A percentile compares a stretch with the other conserved stretches of the same genome.
Conservation (phyloP, 1,140 invertebrate species). For the Grapholita molesta region DNA sequence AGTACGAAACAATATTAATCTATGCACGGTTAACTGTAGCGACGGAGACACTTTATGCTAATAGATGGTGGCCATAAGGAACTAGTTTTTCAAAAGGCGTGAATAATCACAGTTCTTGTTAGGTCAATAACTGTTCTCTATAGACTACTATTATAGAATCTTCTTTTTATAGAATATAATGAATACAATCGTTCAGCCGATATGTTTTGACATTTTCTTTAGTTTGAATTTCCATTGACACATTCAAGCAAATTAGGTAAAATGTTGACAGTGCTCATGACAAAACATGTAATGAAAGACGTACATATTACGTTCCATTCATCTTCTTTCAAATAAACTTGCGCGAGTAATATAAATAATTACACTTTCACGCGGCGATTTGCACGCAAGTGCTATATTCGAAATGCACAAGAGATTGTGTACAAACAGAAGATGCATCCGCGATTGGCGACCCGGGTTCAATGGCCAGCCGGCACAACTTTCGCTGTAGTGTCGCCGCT, state of each 20-base stretch:
- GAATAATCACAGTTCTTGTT: background rate
- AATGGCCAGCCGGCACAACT: constrained; percentile 37
- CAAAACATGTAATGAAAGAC: background rate
- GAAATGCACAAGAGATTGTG: constrained; percentile 42
- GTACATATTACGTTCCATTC: background rate
- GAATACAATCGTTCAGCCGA: background rate
- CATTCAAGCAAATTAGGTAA: background rate
- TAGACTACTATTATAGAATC: background rate
- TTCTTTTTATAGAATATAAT: background rate
- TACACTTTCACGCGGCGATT: constrained; percentile 15
- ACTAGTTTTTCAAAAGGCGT: constrained; percentile 8
- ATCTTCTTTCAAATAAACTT: background rate
- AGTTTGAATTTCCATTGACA: background rate
- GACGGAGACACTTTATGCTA: constrained; percentile 17
- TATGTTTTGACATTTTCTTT: background rate
- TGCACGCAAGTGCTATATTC: constrained; percentile 42
- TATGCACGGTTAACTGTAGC: constrained; percentile 18
- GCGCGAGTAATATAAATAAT: constrained; percentile 7
- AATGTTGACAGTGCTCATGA: background rate
- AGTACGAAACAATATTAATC: constrained; percentile 23
- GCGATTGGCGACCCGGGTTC: constrained; percentile 41
- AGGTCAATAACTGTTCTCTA: background rate
- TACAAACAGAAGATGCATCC: constrained; percentile 42
- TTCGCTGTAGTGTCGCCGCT: constrained; percentile 42
- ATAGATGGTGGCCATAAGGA: background rate